Evolutionary conservation across 2,888 invertebrate species (phyloP).

Genomic region (Deroplatys truncata): DNA sequence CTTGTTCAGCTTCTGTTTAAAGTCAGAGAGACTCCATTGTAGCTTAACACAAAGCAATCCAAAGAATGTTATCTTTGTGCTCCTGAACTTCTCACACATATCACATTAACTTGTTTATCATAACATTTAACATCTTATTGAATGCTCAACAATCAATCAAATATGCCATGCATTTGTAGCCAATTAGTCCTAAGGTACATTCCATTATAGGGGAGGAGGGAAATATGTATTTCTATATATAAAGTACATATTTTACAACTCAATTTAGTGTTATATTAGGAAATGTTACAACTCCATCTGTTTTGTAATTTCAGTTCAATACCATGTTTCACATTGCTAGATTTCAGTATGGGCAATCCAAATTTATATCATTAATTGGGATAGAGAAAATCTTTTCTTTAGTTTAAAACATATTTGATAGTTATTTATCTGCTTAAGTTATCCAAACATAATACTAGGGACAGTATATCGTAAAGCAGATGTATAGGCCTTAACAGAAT

Average conservation of each 20-base stretch:
- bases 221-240: neutral
- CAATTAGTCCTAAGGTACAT: neutral
- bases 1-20: constrained; percentile 23
- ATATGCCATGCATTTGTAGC: constrained; percentile 18
- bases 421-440: too few species aligned
- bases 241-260: neutral
- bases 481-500: too few species aligned
- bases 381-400: too few species aligned
- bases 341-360: constrained; percentile 6
- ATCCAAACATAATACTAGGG: too few species aligned
- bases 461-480: too few species aligned
- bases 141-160: constrained; percentile 16
- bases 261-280: neutral
- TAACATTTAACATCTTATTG: constrained; percentile 10
- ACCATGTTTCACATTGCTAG: constrained; percentile 4
- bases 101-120: neutral
- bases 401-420: too few species aligned
- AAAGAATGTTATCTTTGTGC: neutral
- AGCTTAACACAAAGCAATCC: neutral
- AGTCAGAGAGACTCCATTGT: constrained; percentile 23
- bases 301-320: neutral
- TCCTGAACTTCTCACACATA: neutral
- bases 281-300: neutral
- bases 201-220: neutral
- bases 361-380: neutral